Base-by-base conservation (phyloP, 2,113 vertebrate species). In the Brachionichthys hirsutus region DNA sequence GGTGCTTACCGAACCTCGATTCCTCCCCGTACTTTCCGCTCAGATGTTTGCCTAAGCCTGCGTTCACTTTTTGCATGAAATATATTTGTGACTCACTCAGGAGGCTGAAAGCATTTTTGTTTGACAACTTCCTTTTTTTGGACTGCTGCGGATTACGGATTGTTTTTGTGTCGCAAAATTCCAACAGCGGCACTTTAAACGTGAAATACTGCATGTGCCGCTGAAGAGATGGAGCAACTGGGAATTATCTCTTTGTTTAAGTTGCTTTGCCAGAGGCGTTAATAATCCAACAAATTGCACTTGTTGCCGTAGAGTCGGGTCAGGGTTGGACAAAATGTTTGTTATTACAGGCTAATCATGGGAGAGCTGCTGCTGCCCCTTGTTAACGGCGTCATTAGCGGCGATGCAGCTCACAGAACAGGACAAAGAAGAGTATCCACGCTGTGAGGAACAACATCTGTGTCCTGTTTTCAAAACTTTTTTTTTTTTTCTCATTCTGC, bases 1-100 rank as follows among this genome's bases (percentile, higher is more conserved):
- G 43, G 41, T 60, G 2, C 67, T 86, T 43, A 60, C 16, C 36
- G 36, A 69, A 53, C 80, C 20, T 45, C 68, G 70, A 68, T 84
- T 70, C 66, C 48, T 67, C 34, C 35, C 34, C 49, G 15, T 22
- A 63, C 49, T 60, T n/a, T 68, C 0, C 4, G 40, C 38, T 30
- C 15, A 75, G 58, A 73, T 70, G 49, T 62, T 61, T 54, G 38
- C 49, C 45, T 18, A 60, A 52, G 47, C 55, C 20, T 66, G 68
- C 77, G 75, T 81, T 58, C 34, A 41, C 55, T 80, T 70, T 75
- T 53, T 38, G 22, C 17, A 44, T 16, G 30, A 70, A 64, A 62
- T 42, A 73, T 65, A 77, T 70, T 67, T 69, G 69, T 61, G 67
- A 74, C 44, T 64, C 69, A 30, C 19, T 42, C 15, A 17, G 18